Conservation (phyloP, 1,140 invertebrate genomes). For the Conus ventricosus region DNA sequence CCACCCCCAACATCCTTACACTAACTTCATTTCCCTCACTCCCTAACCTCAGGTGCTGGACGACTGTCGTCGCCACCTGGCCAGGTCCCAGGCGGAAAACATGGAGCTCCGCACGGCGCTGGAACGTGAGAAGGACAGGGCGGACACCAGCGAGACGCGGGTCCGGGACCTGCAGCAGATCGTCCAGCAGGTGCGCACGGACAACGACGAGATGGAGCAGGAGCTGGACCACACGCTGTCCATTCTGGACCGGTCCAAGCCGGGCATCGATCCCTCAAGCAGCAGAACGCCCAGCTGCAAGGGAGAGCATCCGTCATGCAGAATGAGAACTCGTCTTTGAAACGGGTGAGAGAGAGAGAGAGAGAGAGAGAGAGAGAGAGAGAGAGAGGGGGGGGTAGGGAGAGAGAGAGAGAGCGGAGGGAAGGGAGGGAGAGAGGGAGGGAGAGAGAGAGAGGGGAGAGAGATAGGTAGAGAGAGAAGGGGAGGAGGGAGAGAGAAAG, state of each 20-base stretch:
- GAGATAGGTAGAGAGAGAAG: too few species aligned
- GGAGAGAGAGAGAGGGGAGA: too few species aligned
- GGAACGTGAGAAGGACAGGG: conserved; percentile 57
- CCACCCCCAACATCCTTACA: too few species aligned
- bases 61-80: conserved; percentile 63
- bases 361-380: too few species aligned
- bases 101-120: conserved; percentile 61
- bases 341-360: conserved; percentile 50
- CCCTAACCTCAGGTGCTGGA: conserved; percentile 46
- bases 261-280: conserved; percentile 55
- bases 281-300: conserved; percentile 56
- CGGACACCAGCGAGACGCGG: conserved; percentile 49
- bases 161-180: conserved; percentile 57
- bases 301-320: conserved; percentile 55
- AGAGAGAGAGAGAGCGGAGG: too few species aligned
- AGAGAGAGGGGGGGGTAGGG: too few species aligned
- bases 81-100: conserved; percentile 67
- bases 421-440: too few species aligned
- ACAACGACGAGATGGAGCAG: conserved; percentile 42
- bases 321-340: conserved; percentile 58
- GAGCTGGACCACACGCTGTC: conserved; percentile 38
- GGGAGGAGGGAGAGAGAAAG: too few species aligned
- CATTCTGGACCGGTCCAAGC: conserved; percentile 44
- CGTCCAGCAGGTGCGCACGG: conserved; percentile 34
- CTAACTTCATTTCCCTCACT: neutral